Evolutionary conservation across 2,888 invertebrate genomes (phyloP).

Genomic region (Erannis defoliaria): DNA sequence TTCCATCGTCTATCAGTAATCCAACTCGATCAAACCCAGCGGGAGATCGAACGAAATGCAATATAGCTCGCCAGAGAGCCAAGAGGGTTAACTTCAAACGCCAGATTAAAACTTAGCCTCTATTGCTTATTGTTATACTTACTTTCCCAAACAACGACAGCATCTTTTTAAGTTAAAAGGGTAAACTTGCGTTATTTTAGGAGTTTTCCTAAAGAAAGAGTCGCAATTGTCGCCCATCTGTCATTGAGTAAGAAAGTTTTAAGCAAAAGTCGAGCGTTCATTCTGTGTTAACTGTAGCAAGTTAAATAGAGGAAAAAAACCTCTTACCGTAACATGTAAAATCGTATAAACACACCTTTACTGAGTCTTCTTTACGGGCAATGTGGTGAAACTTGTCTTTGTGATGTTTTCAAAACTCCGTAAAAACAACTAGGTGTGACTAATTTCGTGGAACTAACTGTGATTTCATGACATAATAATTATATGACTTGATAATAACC

Average conservation of each 20-base stretch:
- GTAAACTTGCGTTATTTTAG: conserved; percentile 6
- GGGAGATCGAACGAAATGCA: conserved; percentile 2
- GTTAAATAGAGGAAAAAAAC: background rate
- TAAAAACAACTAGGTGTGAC: too few relatives aligned
- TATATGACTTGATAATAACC: too few relatives aligned
- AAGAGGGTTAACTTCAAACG: conserved; percentile 10
- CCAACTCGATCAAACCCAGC: conserved; percentile 1
- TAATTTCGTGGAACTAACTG: too few relatives aligned
- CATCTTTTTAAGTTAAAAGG: conserved; percentile 9
- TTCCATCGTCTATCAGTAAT: background rate
- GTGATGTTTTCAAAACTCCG: too few relatives aligned
- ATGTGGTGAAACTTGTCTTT: too few relatives aligned
- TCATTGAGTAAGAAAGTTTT: conserved; percentile 7
- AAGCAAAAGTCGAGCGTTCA: background rate
- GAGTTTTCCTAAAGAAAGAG: conserved; percentile 3
- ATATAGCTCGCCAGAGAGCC: conserved; percentile 10
- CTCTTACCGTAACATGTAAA: too few relatives aligned
- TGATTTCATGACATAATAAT: too few relatives aligned
- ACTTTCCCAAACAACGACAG: background rate
- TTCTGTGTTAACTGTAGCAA: conserved; percentile 4
- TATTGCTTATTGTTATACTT: conserved; percentile 12
- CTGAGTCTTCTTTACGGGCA: too few relatives aligned
- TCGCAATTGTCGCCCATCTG: conserved; percentile 4
- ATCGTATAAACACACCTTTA: too few relatives aligned
- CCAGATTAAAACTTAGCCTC: conserved; percentile 11